Evolutionary conservation across 2,113 vertebrate species (phyloP), one percentile per base, ranked within the genome.

Genomic region (Proterorhinus semilunaris): DNA sequence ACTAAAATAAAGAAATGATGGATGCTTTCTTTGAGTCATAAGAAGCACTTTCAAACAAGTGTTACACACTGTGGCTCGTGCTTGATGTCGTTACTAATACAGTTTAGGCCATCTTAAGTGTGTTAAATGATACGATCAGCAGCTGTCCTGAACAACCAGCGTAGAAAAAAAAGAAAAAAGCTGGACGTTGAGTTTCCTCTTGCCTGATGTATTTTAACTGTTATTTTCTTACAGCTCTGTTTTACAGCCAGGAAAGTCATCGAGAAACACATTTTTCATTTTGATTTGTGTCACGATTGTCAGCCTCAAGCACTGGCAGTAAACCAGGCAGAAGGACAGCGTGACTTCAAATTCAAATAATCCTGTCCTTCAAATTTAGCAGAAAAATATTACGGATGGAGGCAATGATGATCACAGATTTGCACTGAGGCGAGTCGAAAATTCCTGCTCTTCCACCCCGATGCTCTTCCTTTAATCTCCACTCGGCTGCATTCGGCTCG

Each of bases 51-150:
- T 27, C 27, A 27, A 27, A 27, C 27, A 27, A 27, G 27, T 1
- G 27, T 27, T 27, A 36, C 27, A 36, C 27, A 36, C 27, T 36
- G 27, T 36, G 27, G 27, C 27, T 36, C 27, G 27, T 36, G 27
- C 27, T 75, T 72, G 67, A 74, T 76, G 62, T 57, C 64, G 77
- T 76, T 65, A 44, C 69, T 79, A 71, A 83, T 59, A 72, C 71
- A 65, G 51, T 49, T 50, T 51, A 50, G 21, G 47, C 55, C 61
- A 45, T 59, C 59, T 72, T 52, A 11, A 57, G 62, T 47, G 47
- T 36, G 65, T 58, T 76, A 62, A 7, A 68, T 44, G 7, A 12
- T 59, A 48, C 42, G 58, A 68, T 76, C 75, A 64, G 79, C 68
- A 74, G 63, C 57, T 69, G 27, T 75, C 49, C 66, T 4, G 47